Base-by-base conservation (phyloP, 2,797 vertebrate genomes). In the Esox masquinongy region DNA sequence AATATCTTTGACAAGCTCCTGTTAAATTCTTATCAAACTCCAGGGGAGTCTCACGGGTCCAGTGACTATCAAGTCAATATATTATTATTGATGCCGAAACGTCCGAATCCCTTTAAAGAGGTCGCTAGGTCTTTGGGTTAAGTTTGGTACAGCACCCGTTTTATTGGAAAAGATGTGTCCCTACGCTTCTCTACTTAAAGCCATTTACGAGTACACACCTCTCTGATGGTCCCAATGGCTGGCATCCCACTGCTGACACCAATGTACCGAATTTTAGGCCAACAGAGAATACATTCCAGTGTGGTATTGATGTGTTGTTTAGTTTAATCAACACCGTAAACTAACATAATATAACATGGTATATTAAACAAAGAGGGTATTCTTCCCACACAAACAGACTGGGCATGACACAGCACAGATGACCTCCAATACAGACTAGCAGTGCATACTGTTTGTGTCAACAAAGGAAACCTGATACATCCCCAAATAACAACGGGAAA, bases 391-490 rank as follows among this genome's bases (percentile, higher is more conserved):
- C 22, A 24, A 61, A 61, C 22, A 61, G 56, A 61, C 56, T 12
- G 53, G 53, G 50, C 17, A 0, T 7, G 2, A 81, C 51, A 2
- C 49, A 39, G 56, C 47, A 67, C 74, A 78, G 56, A 56, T 49
- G 36, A 74, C 73, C 82, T 73, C 64, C 67, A 51, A 14, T 34
- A 6, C 69, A 78, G 70, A 78, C 76, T 63, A 78, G 63, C 24
- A 22, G 11, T 74, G 39, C 73, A 31, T 34, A 29, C 24, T 59
- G 49, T 64, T 71, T 66, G 29, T 76, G 73, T 80, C 83, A 84
- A 81, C 74, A 78, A 77, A 79, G 79, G 77, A 86, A 87, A 87
- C 81, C 74, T 0, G 49, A 87, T 76, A 85, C 80, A 80, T 83
- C 77, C 70, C 77, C 73, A 83, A 82, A 82, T 85, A 84, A 74